phyloP scores from a whole-genome alignment of 1,140 invertebrate genomes.

The Bombus difficillimus region DNA sequence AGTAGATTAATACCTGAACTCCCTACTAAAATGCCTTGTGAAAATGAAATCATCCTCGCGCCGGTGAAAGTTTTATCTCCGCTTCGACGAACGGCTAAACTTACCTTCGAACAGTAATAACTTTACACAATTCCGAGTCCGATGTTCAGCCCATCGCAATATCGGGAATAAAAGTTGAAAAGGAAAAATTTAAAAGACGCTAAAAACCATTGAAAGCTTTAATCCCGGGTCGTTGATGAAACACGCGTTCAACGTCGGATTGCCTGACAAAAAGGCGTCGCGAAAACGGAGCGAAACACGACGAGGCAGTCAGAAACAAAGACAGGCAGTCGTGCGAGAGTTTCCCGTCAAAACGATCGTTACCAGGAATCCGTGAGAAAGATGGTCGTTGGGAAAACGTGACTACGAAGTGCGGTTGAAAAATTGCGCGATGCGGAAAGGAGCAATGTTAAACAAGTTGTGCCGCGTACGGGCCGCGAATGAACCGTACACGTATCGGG shows the following conservation, averaged over 20 bases:
- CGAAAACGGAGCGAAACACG: background rate
- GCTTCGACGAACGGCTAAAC: background rate
- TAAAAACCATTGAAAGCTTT: background rate
- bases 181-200: background rate
- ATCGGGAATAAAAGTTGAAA: background rate
- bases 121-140: background rate
- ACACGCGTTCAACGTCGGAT: background rate
- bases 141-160: background rate
- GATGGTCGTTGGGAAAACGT: background rate
- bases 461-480: background rate
- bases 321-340: background rate
- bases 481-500: background rate
- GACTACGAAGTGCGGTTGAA: background rate
- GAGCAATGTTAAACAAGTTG: constrained; percentile 13
- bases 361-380: constrained; percentile 19
- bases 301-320: constrained; percentile 6
- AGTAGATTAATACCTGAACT: background rate
- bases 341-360: constrained; percentile 13
- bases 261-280: background rate
- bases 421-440: constrained; percentile 23
- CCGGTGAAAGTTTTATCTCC: background rate
- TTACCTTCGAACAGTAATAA: background rate
- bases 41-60: background rate
- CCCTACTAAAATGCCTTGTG: background rate
- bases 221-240: background rate